phyloP scores from a whole-genome alignment of 2,888 invertebrate genomes.

The Pherbina coryleti region DNA sequence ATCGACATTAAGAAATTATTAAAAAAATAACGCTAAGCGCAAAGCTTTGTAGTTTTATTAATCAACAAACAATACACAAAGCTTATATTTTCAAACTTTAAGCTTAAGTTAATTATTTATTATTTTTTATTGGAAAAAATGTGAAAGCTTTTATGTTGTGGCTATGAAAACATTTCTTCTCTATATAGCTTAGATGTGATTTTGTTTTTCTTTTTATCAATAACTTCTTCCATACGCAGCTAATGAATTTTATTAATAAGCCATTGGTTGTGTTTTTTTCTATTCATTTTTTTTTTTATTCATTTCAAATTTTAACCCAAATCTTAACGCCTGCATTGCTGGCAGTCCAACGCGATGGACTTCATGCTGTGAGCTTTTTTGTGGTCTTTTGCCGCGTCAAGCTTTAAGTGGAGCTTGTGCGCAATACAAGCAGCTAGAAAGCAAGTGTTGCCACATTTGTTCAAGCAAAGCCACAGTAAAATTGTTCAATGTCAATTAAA shows the following conservation, averaged over 20 bases:
- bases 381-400: neutral
- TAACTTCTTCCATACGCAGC: neutral
- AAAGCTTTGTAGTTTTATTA: no score
- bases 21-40: no score
- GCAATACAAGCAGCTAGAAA: slow-evolving; percentile 3
- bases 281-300: neutral
- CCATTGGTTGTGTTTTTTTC: neutral
- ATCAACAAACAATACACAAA: no score
- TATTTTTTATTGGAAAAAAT: neutral
- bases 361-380: slow-evolving; percentile 42
- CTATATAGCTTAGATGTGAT: neutral
- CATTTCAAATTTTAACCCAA: neutral
- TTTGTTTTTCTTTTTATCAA: neutral
- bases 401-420: neutral
- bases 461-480: slow-evolving; percentile 49
- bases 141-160: neutral
- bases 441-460: slow-evolving; percentile 44
- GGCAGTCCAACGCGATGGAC: slow-evolving; percentile 26
- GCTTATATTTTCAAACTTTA: neutral
- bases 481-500: slow-evolving; percentile 62
- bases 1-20: no score
- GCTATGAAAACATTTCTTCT: neutral
- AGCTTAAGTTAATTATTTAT: neutral
- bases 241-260: neutral
- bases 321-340: neutral